Conservation (phyloP, 2,888 invertebrate genomes). For the Sminthurides aquaticus region DNA sequence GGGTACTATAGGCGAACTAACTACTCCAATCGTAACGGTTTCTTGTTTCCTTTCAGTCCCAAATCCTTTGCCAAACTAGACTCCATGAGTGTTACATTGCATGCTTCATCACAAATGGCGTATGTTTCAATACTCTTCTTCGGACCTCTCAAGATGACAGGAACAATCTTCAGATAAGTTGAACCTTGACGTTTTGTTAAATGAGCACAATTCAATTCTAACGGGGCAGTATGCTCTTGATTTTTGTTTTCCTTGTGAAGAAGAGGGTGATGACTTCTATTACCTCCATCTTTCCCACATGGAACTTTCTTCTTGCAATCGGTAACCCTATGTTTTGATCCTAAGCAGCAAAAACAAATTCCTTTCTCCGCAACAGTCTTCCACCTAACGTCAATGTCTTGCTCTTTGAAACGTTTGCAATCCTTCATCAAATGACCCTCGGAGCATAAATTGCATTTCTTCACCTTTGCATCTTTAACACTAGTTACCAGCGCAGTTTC, state of each 20-base stretch:
- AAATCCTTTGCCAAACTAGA: no score
- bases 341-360: constrained; percentile 11
- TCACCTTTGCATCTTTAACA: no score
- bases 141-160: constrained; percentile 10
- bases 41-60: no score
- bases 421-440: constrained; percentile 1
- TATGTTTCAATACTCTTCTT: neutral
- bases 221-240: neutral
- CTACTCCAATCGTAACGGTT: no score
- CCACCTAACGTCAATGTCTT: neutral
- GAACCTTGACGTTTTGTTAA: no score
- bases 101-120: constrained; percentile 20
- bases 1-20: no score
- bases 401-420: constrained; percentile 1
- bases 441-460: neutral
- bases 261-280: neutral
- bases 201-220: no score
- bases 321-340: neutral
- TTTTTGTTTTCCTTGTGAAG: constrained; percentile 14
- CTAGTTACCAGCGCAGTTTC: no score
- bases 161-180: no score
- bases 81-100: constrained; percentile 12
- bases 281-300: constrained; percentile 7
- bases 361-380: neutral
- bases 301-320: neutral